These are phyloP conservation scores for Pentamera pediparva DNA, from an alignment of 53 echinoderm and acorn worm species.

Conservation along the genomic window DNA sequence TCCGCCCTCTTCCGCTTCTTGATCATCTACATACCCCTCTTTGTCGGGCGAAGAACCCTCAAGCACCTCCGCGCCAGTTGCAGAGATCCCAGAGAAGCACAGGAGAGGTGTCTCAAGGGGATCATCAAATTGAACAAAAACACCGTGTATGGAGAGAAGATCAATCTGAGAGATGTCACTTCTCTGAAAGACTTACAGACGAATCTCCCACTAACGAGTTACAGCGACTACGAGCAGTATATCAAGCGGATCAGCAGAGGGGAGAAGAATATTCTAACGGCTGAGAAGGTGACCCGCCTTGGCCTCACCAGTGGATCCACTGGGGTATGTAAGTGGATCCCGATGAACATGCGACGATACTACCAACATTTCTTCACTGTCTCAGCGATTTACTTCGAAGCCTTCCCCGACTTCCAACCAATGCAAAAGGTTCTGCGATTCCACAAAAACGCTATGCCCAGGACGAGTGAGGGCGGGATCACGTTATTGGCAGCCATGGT, in stretches of 20 bases:
- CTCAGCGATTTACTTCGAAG: not conserved
- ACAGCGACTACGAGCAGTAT: constrained; percentile 51
- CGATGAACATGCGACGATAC: not conserved
- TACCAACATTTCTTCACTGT: not conserved
- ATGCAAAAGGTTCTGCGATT: constrained; percentile 1
- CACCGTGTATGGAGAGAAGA: constrained; percentile 50
- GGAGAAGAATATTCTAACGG: constrained; percentile 56
- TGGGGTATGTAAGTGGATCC: constrained; percentile 40
- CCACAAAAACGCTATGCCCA: not conserved
- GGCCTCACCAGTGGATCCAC: constrained; percentile 67
- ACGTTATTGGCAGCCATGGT: not conserved
- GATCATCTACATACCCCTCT: too few relatives aligned
- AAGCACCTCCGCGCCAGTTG: not conserved
- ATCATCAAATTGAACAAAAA: constrained; percentile 39
- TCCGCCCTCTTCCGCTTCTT: too few relatives aligned
- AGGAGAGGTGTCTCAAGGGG: constrained; percentile 36
- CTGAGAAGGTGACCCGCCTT: constrained; percentile 37
- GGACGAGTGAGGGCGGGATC: not conserved
- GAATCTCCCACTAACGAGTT: constrained; percentile 57
- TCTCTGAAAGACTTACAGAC: constrained; percentile 37
- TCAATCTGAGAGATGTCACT: constrained; percentile 35
- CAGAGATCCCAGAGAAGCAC: constrained; percentile 39
- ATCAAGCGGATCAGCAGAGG: constrained; percentile 59
- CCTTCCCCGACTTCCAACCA: not conserved
- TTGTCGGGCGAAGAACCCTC: not conserved